Conservation (phyloP, 2,113 vertebrate species). For the Melanerpes formicivorus region DNA sequence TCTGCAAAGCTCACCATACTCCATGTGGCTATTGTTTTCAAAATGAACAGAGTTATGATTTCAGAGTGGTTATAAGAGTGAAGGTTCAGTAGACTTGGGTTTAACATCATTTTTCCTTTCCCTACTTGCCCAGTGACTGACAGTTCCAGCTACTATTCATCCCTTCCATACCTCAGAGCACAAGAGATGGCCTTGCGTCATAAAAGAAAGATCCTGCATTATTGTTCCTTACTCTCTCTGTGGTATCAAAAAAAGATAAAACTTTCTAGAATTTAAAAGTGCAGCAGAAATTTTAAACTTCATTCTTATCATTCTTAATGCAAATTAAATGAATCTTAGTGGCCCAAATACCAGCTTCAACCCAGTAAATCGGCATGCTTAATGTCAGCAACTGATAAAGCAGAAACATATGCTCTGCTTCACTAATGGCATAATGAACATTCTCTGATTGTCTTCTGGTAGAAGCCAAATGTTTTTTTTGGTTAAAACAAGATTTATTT, state of each 20-base stretch:
- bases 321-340: conserved; percentile 20
- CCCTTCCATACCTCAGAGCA: not conserved
- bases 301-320: conserved; percentile 32
- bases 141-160: not conserved
- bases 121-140: not conserved
- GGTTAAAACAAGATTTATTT: conserved; percentile 64
- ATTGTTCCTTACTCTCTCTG: not conserved
- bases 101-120: conserved; percentile 1
- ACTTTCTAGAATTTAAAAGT: not conserved
- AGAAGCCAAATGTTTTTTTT: conserved; percentile 55
- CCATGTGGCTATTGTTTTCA: not conserved
- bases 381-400: conserved; percentile 50
- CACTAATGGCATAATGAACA: conserved; percentile 52
- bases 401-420: conserved; percentile 64
- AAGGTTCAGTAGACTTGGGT: not conserved
- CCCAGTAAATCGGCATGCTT: conserved; percentile 41
- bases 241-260: not conserved
- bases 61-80: not conserved
- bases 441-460: conserved; percentile 39
- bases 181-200: not conserved
- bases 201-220: not conserved
- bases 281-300: conserved; percentile 11
- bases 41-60: not conserved
- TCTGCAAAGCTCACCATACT: not conserved
- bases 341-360: conserved; percentile 14